These are phyloP conservation scores for Scaptomyza reducta DNA, from an alignment of 2,888 invertebrate species.

Conservation along the genomic window DNA sequence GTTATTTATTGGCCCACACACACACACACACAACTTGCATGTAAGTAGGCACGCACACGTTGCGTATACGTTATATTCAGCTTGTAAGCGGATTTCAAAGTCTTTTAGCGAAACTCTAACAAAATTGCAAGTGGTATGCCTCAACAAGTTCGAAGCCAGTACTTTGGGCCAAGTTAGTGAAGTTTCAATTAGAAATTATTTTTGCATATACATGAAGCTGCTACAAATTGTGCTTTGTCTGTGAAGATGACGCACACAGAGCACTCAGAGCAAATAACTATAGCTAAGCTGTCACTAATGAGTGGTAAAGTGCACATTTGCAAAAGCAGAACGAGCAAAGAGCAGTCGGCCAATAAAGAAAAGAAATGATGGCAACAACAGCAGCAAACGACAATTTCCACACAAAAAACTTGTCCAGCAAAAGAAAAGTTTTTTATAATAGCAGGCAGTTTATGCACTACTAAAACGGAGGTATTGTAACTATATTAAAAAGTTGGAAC, in stretches of 20 bases:
- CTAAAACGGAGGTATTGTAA: not conserved
- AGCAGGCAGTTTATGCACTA: conserved; percentile 12
- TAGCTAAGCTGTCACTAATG: conserved; percentile 69
- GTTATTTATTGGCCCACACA: conserved; percentile 57
- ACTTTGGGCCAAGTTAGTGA: conserved; percentile 8
- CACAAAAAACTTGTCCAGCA: conserved; percentile 44
- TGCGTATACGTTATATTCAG: conserved; percentile 56
- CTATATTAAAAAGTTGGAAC: not conserved
- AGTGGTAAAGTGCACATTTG: conserved; percentile 72
- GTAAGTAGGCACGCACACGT: conserved; percentile 5
- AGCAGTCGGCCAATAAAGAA: conserved; percentile 62
- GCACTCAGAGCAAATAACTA: conserved; percentile 31
- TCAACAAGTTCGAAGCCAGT: conserved; percentile 3
- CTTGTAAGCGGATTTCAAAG: conserved; percentile 56
- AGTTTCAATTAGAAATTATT: conserved; percentile 41
- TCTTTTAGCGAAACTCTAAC: not conserved
- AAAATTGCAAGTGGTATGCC: conserved; percentile 13
- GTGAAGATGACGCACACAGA: conserved; percentile 4
- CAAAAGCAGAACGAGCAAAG: conserved; percentile 36
- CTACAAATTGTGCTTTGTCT: conserved; percentile 3
- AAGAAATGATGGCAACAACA: conserved; percentile 23
- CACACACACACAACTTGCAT: conserved; percentile 4
- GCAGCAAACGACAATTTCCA: conserved; percentile 35
- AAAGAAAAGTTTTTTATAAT: conserved; percentile 67
- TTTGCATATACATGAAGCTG: conserved; percentile 22